phyloP scores from a whole-genome alignment of 2,113 vertebrate genomes.

The Urocitellus parryii region DNA sequence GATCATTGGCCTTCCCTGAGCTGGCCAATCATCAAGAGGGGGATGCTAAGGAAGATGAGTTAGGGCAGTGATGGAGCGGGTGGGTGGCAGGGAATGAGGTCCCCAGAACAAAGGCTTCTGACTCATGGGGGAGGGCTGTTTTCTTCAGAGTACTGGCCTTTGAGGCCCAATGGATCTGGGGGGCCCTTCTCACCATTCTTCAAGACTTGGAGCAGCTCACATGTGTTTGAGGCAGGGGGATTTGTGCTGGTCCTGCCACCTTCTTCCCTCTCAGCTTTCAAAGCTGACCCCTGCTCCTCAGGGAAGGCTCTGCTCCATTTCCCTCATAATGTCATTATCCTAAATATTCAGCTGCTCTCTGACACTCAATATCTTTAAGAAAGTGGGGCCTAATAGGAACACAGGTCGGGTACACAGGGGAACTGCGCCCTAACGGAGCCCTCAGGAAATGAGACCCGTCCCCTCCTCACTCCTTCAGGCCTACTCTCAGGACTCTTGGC shows the following conservation, averaged over 20 bases:
- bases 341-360: not conserved
- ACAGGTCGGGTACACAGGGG: not conserved
- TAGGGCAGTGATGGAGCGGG: not conserved
- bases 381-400: not conserved
- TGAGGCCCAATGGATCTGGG: not conserved
- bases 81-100: not conserved
- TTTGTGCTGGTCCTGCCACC: not conserved
- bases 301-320: not conserved
- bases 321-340: not conserved
- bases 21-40: not conserved
- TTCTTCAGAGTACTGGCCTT: not conserved
- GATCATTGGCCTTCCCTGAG: not conserved
- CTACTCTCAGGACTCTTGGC: slow-evolving; percentile 16
- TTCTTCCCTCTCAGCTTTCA: not conserved
- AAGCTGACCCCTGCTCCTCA: not conserved
- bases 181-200: not conserved
- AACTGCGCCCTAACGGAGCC: not conserved
- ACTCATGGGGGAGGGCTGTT: not conserved
- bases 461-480: not conserved
- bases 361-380: not conserved
- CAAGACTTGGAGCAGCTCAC: not conserved
- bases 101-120: not conserved
- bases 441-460: not conserved
- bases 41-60: not conserved
- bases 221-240: not conserved